Conservation (phyloP, 2,113 vertebrate genomes). For the Rutilus rutilus region DNA sequence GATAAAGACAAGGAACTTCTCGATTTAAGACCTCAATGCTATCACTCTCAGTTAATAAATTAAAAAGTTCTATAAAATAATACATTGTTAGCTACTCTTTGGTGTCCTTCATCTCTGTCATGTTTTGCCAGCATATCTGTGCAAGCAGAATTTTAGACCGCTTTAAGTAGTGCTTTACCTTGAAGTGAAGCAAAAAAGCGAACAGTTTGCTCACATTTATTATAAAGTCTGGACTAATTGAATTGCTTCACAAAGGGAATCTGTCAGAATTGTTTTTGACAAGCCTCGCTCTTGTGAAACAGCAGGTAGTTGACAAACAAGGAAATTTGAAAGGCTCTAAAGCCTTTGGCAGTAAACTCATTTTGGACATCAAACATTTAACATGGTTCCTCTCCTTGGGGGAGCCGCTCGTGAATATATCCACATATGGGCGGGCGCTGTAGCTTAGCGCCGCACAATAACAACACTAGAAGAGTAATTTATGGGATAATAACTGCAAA, state of each 20-base stretch:
- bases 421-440: slow-evolving; percentile 42
- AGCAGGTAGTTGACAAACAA: slow-evolving; percentile 82
- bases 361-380: slow-evolving; percentile 80
- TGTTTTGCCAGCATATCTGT: slow-evolving; percentile 66
- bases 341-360: slow-evolving; percentile 78
- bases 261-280: slow-evolving; percentile 71
- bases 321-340: slow-evolving; percentile 70
- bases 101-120: slow-evolving; percentile 48
- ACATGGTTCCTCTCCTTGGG: slow-evolving; percentile 74
- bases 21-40: slow-evolving; percentile 5
- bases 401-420: slow-evolving; percentile 56
- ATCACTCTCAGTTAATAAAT: slow-evolving; percentile 63
- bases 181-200: slow-evolving; percentile 63
- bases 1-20: neutral
- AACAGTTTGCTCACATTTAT: slow-evolving; percentile 70
- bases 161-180: slow-evolving; percentile 62
- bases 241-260: slow-evolving; percentile 76
- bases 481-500: slow-evolving; percentile 40
- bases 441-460: slow-evolving; percentile 17
- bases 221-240: slow-evolving; percentile 68
- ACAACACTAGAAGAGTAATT: slow-evolving; percentile 46
- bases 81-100: slow-evolving; percentile 65
- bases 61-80: slow-evolving; percentile 63
- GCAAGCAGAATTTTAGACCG: slow-evolving; percentile 59
- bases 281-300: slow-evolving; percentile 77